Percentiles rank a stretch among this genome's conserved stretches.
phyloP scores from a whole-genome alignment of 2,797 vertebrate species.

The Adrianichthys oophorus region DNA sequence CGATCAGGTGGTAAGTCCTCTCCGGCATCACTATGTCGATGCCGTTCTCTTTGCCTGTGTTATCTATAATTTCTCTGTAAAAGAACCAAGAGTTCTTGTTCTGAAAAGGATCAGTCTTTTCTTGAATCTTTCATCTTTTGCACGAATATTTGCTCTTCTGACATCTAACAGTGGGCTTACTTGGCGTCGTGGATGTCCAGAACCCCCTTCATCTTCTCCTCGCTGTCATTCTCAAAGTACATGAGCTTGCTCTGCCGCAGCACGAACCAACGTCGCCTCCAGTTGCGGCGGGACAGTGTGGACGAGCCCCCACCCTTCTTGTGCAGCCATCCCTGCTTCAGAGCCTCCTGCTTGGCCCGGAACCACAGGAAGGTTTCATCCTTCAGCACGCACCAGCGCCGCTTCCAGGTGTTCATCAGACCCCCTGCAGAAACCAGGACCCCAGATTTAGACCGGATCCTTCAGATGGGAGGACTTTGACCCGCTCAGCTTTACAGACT shows the following conservation, averaged over 20 bases:
- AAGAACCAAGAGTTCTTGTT: background rate
- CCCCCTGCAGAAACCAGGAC: constrained; percentile 77
- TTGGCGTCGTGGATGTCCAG: constrained; percentile 89
- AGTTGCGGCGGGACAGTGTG: constrained; percentile 93
- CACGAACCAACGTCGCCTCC: constrained; percentile 98
- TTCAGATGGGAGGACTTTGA: too few relatives aligned
- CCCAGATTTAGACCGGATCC: too few relatives aligned
- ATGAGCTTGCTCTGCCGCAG: constrained; percentile 92
- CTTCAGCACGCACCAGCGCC: constrained; percentile 96
- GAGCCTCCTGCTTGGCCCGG: constrained; percentile 94
- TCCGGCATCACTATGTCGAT: constrained; percentile 90
- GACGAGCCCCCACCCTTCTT: constrained; percentile 97
- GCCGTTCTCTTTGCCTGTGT: constrained; percentile 92
- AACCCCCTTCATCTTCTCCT: constrained; percentile 93
- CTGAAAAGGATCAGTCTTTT: background rate
- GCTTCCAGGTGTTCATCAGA: constrained; percentile 94
- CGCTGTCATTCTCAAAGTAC: constrained; percentile 95
- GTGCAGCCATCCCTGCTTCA: constrained; percentile 97
- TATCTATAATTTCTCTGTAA: constrained; percentile 90
- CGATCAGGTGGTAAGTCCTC: constrained; percentile 91
- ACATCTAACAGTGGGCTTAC: constrained; percentile 69
- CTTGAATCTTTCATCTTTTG: background rate
- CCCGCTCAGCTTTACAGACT: too few relatives aligned
- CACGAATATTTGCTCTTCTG: background rate
- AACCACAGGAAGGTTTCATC: constrained; percentile 99